Conservation (phyloP, 2,113 vertebrate genomes). For the Chaenocephalus aceratus region DNA sequence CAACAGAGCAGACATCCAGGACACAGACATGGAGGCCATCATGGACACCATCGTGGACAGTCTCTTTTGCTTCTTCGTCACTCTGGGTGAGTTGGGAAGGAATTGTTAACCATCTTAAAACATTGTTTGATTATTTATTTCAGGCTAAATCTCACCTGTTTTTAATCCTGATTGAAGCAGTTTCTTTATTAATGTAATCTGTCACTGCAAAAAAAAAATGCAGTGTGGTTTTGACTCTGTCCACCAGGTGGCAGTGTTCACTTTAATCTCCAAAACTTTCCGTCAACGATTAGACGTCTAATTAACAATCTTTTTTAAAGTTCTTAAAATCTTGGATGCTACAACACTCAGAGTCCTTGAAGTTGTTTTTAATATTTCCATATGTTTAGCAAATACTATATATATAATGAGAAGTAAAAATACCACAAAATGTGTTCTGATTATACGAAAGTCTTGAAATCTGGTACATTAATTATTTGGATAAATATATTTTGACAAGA, state of each 20-base stretch:
- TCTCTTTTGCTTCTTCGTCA: constrained; percentile 99
- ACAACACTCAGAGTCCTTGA: not conserved
- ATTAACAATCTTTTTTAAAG: too few species aligned
- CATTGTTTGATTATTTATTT: too few species aligned
- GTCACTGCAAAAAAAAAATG: too few species aligned
- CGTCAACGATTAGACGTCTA: too few species aligned
- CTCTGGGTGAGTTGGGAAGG: constrained; percentile 86
- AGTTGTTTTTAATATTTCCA: not conserved
- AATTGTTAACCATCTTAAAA: too few species aligned
- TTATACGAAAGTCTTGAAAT: too few species aligned
- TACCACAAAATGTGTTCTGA: too few species aligned
- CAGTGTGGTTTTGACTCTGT: not conserved
- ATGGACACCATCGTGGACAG: constrained; percentile 99
- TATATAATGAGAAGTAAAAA: too few species aligned
- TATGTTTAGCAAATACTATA: not conserved
- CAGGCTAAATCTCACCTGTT: too few species aligned
- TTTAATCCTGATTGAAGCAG: not conserved
- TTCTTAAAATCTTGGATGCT: too few species aligned
- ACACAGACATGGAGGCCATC: constrained; percentile 97
- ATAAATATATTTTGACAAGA: too few species aligned
- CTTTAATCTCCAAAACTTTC: not conserved
- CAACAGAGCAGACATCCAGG: constrained; percentile 94
- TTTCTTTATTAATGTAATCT: not conserved
- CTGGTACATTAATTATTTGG: too few species aligned
- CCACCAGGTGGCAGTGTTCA: constrained; percentile 50